Percentiles rank a stretch among this genome's conserved stretches.
phyloP scores from a whole-genome alignment of 2,888 invertebrate genomes.

The Orchesellides sinensis region DNA sequence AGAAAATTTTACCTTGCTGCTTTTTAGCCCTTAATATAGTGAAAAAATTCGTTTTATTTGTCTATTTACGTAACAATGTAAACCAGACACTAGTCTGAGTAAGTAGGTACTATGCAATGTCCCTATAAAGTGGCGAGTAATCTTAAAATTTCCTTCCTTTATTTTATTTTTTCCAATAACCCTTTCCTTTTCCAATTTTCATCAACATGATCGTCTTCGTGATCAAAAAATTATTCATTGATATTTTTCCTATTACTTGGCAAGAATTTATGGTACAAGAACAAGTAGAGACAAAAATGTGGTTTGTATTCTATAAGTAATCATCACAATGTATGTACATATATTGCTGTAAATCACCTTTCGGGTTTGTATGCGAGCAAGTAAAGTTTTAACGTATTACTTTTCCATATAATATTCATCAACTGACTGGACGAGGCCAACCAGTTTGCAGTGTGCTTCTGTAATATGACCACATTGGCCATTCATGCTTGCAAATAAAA shows the following conservation, averaged over 20 bases:
- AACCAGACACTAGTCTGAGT: no score
- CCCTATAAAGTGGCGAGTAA: background rate
- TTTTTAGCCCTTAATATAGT: background rate
- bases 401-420: background rate
- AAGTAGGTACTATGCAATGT: constrained; percentile 34
- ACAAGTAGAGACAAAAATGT: constrained; percentile 26
- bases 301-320: constrained; percentile 29
- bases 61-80: no score
- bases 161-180: constrained; percentile 13
- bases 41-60: background rate
- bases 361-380: no score
- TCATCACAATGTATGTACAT: background rate
- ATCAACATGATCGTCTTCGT: background rate
- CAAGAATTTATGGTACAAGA: constrained; percentile 41
- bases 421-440: constrained; percentile 51
- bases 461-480: constrained; percentile 21
- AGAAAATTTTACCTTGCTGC: no score
- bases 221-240: constrained; percentile 15
- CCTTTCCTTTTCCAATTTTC: constrained; percentile 29
- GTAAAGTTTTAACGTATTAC: background rate
- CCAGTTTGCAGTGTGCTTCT: constrained; percentile 43
- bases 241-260: constrained; percentile 28
- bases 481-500: background rate
- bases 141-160: constrained; percentile 44
- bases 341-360: background rate